phyloP scores from a whole-genome alignment of 2,888 invertebrate species.

The Sylvicola cinctus region DNA sequence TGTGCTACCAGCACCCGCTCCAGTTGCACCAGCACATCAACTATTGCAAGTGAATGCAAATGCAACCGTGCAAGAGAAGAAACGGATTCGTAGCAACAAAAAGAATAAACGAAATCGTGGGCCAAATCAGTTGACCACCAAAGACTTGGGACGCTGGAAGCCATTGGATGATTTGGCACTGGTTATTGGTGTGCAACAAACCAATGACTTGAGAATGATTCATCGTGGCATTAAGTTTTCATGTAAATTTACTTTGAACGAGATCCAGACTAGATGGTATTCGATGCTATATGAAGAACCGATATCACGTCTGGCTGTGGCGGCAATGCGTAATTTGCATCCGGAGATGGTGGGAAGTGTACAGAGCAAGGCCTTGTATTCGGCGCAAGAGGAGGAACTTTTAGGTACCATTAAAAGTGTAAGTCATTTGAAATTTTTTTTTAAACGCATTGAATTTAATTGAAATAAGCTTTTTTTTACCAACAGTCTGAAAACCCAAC shows the following conservation, averaged over 20 bases:
- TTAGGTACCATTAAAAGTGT: constrained; percentile 64
- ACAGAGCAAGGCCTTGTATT: constrained; percentile 75
- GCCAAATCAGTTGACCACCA: constrained; percentile 38
- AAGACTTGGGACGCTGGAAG: constrained; percentile 88
- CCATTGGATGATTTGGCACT: constrained; percentile 90
- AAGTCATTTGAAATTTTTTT: constrained; percentile 14
- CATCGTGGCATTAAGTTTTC: constrained; percentile 90
- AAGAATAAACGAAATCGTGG: constrained; percentile 36
- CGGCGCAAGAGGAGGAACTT: constrained; percentile 72
- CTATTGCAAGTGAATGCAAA: constrained; percentile 3
- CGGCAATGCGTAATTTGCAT: constrained; percentile 84
- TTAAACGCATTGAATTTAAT: neutral
- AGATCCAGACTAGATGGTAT: constrained; percentile 92
- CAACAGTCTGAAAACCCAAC: constrained; percentile 47
- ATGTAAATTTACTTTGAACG: constrained; percentile 80
- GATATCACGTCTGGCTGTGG: constrained; percentile 75
- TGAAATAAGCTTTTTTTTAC: neutral
- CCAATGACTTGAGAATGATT: constrained; percentile 60
- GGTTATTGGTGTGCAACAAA: constrained; percentile 83
- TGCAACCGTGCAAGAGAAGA: constrained; percentile 10
- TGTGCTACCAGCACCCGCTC: constrained; percentile 8
- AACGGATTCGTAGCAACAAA: constrained; percentile 1
- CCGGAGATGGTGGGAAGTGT: constrained; percentile 74
- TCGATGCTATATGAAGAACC: constrained; percentile 87
- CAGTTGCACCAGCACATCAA: constrained; percentile 4